A percentile compares a stretch with the other conserved stretches of the same genome.
These are phyloP conservation scores for Notarius quadriscutis DNA, from an alignment of 2,113 vertebrate species.

Conservation along the genomic window DNA sequence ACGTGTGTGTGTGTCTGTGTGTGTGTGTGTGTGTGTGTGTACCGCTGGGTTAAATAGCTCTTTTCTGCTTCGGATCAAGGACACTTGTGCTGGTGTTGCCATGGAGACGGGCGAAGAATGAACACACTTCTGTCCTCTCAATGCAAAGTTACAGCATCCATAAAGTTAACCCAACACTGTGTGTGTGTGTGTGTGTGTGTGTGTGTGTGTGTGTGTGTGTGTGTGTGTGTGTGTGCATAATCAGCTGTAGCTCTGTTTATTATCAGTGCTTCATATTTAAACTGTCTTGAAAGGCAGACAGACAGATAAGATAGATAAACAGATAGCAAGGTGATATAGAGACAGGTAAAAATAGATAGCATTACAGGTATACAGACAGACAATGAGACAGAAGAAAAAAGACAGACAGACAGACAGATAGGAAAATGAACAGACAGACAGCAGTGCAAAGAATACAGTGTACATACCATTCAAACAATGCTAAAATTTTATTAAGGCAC, in stretches of 20 bases:
- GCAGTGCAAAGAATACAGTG: neutral
- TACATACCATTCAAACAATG: neutral
- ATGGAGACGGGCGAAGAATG: conserved; percentile 40
- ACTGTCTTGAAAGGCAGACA: neutral
- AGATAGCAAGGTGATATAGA: too few species aligned
- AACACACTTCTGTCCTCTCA: conserved; percentile 24
- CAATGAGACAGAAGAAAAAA: neutral
- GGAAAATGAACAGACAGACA: neutral
- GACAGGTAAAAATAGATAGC: neutral
- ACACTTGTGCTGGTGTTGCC: conserved; percentile 45
- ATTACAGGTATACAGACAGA: neutral
- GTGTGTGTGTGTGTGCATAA: neutral
- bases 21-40: neutral
- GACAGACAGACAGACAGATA: neutral
- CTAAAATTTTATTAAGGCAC: neutral
- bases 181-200: neutral
- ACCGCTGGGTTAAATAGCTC: conserved; percentile 34
- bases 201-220: conserved; percentile 21
- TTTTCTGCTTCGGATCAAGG: conserved; percentile 50
- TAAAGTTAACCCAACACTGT: neutral
- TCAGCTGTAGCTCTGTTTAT: neutral
- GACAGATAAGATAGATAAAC: neutral
- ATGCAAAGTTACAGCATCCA: conserved; percentile 12
- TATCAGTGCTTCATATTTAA: neutral
- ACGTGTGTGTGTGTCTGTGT: neutral